These are phyloP conservation scores for Lymantria monacha DNA, from an alignment of 2,888 invertebrate species.

Conservation along the genomic window DNA sequence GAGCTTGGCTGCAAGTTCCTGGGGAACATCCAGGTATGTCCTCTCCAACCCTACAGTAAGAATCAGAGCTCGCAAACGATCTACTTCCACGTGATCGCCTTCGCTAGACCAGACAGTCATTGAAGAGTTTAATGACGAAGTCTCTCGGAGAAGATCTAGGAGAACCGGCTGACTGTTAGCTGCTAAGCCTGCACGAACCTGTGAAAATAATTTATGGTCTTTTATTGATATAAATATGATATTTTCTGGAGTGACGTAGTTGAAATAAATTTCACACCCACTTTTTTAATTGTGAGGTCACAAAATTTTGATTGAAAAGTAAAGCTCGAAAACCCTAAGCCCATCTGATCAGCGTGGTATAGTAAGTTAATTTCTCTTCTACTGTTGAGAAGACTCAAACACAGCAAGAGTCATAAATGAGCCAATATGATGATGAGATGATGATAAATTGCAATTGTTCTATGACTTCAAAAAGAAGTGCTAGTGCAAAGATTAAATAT, in stretches of 20 bases:
- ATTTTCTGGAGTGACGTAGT: neutral
- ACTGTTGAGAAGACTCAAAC: too few relatives aligned
- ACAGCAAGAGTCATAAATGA: too few relatives aligned
- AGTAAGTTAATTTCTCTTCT: too few relatives aligned
- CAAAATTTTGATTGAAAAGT: too few relatives aligned
- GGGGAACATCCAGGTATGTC: slow-evolving; percentile 90
- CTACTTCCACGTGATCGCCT: slow-evolving; percentile 85
- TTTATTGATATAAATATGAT: neutral
- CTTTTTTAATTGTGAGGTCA: too few relatives aligned
- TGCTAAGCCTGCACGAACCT: slow-evolving; percentile 79
- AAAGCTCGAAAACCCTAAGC: too few relatives aligned
- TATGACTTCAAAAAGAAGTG: too few relatives aligned
- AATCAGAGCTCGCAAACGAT: slow-evolving; percentile 85
- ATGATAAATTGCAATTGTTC: too few relatives aligned
- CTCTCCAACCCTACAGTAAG: slow-evolving; percentile 84
- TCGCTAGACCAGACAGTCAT: slow-evolving; percentile 91
- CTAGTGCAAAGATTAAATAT: too few relatives aligned
- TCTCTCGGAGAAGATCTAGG: slow-evolving; percentile 80
- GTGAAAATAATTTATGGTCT: slow-evolving; percentile 3
- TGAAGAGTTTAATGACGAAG: slow-evolving; percentile 80
- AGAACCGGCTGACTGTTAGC: slow-evolving; percentile 85
- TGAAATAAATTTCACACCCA: too few relatives aligned
- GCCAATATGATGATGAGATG: too few relatives aligned
- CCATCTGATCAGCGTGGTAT: too few relatives aligned
- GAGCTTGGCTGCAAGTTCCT: slow-evolving; percentile 77